A percentile compares a stretch with the other conserved stretches of the same genome.
These are phyloP conservation scores for Caenorhabditis sulstoni DNA, from an alignment of 2,888 invertebrate species.

Conservation along the genomic window DNA sequence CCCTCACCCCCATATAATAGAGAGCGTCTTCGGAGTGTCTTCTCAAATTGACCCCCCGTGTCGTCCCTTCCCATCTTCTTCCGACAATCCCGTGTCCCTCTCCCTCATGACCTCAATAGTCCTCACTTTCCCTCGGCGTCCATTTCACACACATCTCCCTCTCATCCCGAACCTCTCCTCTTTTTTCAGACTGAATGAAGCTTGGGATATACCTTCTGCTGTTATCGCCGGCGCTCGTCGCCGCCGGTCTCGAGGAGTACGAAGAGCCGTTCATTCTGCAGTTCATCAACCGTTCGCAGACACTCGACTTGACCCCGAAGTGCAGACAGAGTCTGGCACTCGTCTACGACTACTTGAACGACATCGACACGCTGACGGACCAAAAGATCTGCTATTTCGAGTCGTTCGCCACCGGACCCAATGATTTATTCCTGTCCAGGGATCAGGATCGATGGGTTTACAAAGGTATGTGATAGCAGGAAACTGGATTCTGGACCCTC, in stretches of 20 bases:
- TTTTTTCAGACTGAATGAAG: constrained; percentile 8
- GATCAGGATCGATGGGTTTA: constrained; percentile 80
- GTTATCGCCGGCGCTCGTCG: constrained; percentile 38
- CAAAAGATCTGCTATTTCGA: constrained; percentile 77
- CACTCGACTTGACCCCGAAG: constrained; percentile 63
- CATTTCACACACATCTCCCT: constrained; percentile 2
- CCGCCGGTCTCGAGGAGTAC: constrained; percentile 59
- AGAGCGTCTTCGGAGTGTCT: constrained; percentile 38
- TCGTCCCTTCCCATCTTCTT: constrained; percentile 3
- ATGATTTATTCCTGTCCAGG: constrained; percentile 67
- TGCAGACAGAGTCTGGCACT: constrained; percentile 69
- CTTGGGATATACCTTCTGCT: constrained; percentile 54
- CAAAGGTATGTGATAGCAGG: constrained; percentile 59
- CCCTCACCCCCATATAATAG: constrained; percentile 48
- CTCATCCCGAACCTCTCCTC: background rate
- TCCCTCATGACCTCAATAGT: constrained; percentile 49
- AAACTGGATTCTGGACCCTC: too few relatives aligned
- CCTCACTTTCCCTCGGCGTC: constrained; percentile 48
- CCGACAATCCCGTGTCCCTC: constrained; percentile 27
- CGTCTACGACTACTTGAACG: constrained; percentile 73
- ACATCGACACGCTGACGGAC: constrained; percentile 73
- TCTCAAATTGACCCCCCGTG: constrained; percentile 46
- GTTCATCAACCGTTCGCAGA: constrained; percentile 62
- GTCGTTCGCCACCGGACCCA: constrained; percentile 74
- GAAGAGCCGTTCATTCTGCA: constrained; percentile 62